Conservation (phyloP, 64 coral and sea anemone genomes). For the Stichodactyla mertensii region DNA sequence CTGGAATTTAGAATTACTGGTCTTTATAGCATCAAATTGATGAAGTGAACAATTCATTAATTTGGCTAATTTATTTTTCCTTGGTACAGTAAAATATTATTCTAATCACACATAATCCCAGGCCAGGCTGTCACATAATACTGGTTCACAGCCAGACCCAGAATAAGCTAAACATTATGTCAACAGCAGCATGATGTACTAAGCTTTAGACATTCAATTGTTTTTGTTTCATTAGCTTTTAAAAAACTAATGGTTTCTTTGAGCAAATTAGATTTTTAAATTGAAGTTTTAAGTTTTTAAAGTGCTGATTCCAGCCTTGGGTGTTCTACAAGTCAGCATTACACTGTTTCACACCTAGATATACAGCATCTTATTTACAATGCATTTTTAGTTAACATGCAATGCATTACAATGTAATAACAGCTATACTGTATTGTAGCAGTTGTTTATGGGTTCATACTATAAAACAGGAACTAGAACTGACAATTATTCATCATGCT, state of each 20-base stretch:
- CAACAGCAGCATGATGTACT: background rate
- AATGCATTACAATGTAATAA: no score
- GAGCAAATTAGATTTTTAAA: background rate
- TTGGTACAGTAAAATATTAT: background rate
- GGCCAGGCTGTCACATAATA: background rate
- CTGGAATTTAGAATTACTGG: background rate
- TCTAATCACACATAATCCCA: background rate
- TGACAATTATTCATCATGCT: no score
- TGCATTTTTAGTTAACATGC: no score
- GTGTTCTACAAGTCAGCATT: no score
- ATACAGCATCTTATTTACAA: no score
- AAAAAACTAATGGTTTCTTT: background rate
- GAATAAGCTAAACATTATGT: background rate
- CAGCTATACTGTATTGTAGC: no score
- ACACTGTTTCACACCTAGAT: no score
- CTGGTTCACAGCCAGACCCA: background rate
- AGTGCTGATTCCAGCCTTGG: background rate
- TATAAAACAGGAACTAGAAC: no score
- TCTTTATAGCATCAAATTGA: background rate
- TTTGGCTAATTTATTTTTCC: background rate
- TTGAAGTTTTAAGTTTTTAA: background rate
- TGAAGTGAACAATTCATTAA: background rate
- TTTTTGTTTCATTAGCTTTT: background rate
- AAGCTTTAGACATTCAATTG: background rate
- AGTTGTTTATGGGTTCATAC: no score